Base-by-base conservation (phyloP, 2,113 vertebrate species). In the Triplophysa siluroides region DNA sequence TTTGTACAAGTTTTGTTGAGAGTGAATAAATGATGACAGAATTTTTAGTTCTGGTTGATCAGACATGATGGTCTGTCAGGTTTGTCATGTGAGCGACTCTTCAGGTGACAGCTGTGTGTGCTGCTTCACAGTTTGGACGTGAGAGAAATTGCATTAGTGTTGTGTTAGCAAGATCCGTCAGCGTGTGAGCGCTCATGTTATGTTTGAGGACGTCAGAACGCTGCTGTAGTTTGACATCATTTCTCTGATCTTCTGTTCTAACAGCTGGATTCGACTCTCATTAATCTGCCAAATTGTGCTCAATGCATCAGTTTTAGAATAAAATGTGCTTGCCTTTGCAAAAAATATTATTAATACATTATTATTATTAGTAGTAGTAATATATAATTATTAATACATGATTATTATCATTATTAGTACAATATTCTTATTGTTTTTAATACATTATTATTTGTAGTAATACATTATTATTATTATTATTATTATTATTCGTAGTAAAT, bases 71-170 rank as follows among this genome's bases (percentile, higher is more conserved):
- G 11, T 45, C 43, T 2, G 7, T 16, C 18, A 58, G 54, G 18
- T 58, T 58, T 58, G 54, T n/a, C 54, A 10, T 10, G 54, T 9
- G 1, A 58, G 2, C 8, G 54, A 9, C 8, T 9, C 54, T n/a
- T n/a, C 10, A 58, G n/a, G 1, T 58, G 54, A 58, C 54, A 58
- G 54, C 47, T 21, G 52, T 50, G 5, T 21, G 58, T 41, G 11
- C 9, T 21, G 24, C 52, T 58, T 52, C 18, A 45, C 21, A n/a
- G 50, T 82, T 79, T 80, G 82, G 83, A 85, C 88, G 86, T 83
- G 83, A 83, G 29, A 50, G 19, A 47, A 47, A 58, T 58, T 10
- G n/a, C 54, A 58, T 21, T 58, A 58, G 54, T 21, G 54, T 21
- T 58, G 54, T 21, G 54, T n/a, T 58, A 21, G 3, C 52, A 56